Evolutionary conservation across 2,888 invertebrate species (phyloP), one percentile per base, ranked within the genome.

Genomic region (Clostera curtula): DNA sequence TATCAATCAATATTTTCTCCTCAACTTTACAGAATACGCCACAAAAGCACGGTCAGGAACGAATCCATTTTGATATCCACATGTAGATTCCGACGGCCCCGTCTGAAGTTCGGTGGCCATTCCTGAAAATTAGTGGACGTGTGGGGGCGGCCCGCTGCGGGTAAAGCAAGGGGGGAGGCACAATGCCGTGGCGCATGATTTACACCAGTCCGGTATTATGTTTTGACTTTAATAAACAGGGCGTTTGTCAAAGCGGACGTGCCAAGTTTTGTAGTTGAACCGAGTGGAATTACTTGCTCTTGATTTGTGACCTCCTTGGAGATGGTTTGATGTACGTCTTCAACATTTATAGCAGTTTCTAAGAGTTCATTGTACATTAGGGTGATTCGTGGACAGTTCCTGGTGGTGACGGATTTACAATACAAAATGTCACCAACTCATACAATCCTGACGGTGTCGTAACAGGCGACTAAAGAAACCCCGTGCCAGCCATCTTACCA

Each of bases 141-240:
- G 49, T 50, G 60, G 55, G 40, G 43, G 46, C 18, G 26, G 28
- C 36, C 39, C 29, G 20, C 19, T 19, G 29, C 49, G 51, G 55
- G 35, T n/a, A n/a, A n/a, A 52, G 49, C 53, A 44, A 42, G 58
- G 36, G 32, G 38, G 37, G 31, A 38, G 39, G 57, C 54, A 53
- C 57, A 31, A 49, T 41, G 55, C 62, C 67, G 67, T 64, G 65
- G 68, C 71, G 66, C 75, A 84, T 87, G 87, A 87, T 86, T 87
- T 87, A 87, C 87, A 83, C 85, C 79, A 80, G 71, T 79, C 83
- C 79, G 82, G 84, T 83, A 85, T 86, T 86, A 86, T 86, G 85
- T 86, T 87, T 86, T 83, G 85, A 86, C 85, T 86, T 85, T 85
- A 85, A 86, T 85, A 86, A 83, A 84, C 85, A 85, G 80, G 67